phyloP scores from a whole-genome alignment of 2,113 vertebrate genomes.

The Empidonax traillii region DNA sequence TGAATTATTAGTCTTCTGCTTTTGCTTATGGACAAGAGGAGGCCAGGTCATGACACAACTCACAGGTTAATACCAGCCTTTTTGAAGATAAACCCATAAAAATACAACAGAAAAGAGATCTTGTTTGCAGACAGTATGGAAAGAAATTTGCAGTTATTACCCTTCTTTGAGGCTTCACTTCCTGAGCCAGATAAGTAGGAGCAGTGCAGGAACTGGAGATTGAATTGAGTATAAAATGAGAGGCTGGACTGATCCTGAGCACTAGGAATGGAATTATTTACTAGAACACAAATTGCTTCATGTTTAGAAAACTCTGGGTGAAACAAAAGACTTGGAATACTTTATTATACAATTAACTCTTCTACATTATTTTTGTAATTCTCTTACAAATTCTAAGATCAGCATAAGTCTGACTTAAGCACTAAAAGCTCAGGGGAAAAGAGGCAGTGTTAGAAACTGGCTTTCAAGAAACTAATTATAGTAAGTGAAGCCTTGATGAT shows the following conservation, averaged over 20 bases:
- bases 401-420: neutral
- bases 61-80: neutral
- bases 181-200: neutral
- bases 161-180: neutral
- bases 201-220: neutral
- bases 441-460: neutral
- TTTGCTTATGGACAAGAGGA: neutral
- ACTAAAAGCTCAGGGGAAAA: neutral
- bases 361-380: neutral
- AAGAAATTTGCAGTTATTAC: neutral
- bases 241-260: neutral
- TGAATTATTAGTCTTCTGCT: neutral
- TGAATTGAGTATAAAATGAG: neutral
- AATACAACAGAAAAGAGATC: neutral
- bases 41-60: neutral
- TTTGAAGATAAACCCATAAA: neutral
- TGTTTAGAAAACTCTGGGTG: neutral
- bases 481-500: neutral
- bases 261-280: neutral
- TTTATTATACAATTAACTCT: neutral
- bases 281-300: fast-evolving
- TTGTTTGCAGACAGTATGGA: neutral
- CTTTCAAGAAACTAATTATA: neutral
- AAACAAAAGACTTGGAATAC: neutral
- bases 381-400: neutral